Evolutionary conservation across 2,113 vertebrate genomes (phyloP).

Genomic region (Desmodus rotundus): DNA sequence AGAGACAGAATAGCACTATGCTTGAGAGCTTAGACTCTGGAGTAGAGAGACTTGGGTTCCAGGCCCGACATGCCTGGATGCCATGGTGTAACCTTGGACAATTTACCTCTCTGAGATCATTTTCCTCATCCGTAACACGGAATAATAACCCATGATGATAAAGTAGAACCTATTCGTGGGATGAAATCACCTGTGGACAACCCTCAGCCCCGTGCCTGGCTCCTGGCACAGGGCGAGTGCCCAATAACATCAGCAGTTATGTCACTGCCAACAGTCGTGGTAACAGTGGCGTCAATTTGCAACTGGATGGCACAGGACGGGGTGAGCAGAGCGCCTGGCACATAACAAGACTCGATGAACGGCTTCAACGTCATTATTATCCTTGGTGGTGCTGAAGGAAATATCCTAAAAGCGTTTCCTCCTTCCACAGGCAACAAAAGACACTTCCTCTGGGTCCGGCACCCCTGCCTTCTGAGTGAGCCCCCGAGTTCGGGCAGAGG

Average conservation of each 20-base stretch:
- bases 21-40: background rate
- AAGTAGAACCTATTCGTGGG: background rate
- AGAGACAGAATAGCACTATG: background rate
- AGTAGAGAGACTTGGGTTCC: background rate
- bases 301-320: background rate
- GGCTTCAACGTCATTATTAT: background rate
- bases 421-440: background rate
- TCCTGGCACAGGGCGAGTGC: background rate
- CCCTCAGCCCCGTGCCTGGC: background rate
- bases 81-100: background rate
- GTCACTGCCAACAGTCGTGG: too few species aligned
- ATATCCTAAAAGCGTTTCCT: background rate
- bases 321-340: background rate
- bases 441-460: too few species aligned
- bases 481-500: background rate
- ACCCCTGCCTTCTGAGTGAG: fast-evolving
- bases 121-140: background rate
- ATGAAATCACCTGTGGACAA: background rate
- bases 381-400: background rate
- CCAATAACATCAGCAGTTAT: background rate
- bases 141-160: background rate
- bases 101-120: background rate
- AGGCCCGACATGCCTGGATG: fast-evolving
- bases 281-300: fast-evolving
- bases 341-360: fast-evolving